A percentile compares a stretch with the other conserved stretches of the same genome.
Evolutionary conservation across 2,888 invertebrate species (phyloP).

Genomic region (Tortricodes alternella): DNA sequence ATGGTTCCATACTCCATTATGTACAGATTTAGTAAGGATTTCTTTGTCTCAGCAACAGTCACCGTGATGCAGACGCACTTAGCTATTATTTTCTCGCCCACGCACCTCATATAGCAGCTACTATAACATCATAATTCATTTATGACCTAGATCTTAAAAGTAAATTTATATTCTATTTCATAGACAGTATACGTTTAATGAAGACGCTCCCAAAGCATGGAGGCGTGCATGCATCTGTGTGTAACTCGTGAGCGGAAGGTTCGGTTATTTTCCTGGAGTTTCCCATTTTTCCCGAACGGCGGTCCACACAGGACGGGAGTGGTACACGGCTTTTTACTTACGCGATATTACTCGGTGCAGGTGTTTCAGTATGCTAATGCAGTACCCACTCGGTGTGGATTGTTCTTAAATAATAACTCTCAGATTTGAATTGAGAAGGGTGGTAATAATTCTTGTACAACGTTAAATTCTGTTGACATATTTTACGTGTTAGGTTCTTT

Average conservation of each 20-base stretch:
- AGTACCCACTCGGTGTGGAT: constrained; percentile 38
- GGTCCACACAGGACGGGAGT: constrained; percentile 58
- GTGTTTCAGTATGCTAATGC: constrained; percentile 62
- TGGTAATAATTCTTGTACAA: neutral
- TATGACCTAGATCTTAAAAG: too few species aligned
- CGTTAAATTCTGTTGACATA: neutral
- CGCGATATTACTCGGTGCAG: constrained; percentile 53
- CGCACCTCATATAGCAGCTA: too few species aligned
- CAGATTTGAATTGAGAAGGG: neutral
- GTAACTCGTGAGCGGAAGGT: constrained; percentile 56
- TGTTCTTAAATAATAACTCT: constrained; percentile 12
- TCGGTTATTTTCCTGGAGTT: constrained; percentile 57
- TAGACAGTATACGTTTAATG: too few species aligned
- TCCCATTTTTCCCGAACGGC: constrained; percentile 49
- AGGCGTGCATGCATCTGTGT: constrained; percentile 47
- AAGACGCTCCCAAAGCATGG: neutral
- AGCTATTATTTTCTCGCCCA: too few species aligned
- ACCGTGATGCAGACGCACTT: too few species aligned
- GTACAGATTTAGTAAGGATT: neutral
- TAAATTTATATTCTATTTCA: too few species aligned
- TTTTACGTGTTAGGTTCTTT: neutral
- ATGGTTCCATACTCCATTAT: neutral
- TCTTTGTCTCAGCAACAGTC: too few species aligned
- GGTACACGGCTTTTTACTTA: constrained; percentile 79
- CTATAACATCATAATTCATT: too few species aligned